A percentile compares a stretch with the other conserved stretches of the same genome.
These are phyloP conservation scores for Colistium nudipinnis DNA, from an alignment of 2,113 vertebrate genomes.

Conservation along the genomic window DNA sequence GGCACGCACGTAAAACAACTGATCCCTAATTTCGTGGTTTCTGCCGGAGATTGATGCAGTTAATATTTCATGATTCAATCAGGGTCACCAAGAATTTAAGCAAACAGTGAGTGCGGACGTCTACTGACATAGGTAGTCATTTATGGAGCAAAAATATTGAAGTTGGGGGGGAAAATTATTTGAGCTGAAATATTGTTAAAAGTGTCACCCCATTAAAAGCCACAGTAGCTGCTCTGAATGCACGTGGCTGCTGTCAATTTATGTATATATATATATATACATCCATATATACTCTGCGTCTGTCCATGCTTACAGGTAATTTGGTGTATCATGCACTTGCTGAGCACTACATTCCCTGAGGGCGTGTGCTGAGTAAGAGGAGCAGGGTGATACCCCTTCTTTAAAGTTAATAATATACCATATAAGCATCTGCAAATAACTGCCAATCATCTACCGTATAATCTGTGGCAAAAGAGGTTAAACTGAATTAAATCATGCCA, in stretches of 20 bases:
- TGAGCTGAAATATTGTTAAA: too few species aligned
- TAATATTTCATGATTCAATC: conserved; percentile 62
- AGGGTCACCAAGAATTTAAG: conserved; percentile 29
- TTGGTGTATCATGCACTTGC: background rate
- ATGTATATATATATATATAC: background rate
- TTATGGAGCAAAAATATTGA: background rate
- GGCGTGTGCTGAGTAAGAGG: conserved; percentile 1
- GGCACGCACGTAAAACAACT: background rate
- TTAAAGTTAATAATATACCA: conserved; percentile 41
- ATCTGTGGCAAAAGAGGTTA: background rate
- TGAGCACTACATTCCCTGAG: conserved; percentile 19
- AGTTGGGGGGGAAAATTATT: too few species aligned
- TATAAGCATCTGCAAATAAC: conserved; percentile 20
- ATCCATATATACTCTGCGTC: background rate
- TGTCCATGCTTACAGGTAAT: background rate
- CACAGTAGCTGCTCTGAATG: background rate
- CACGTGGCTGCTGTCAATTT: background rate
- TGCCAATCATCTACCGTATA: conserved; percentile 1
- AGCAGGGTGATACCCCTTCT: conserved; percentile 18
- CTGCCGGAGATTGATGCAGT: conserved; percentile 26
- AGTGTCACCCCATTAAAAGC: too few species aligned
- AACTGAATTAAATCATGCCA: background rate
- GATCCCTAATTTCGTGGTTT: conserved; percentile 18
- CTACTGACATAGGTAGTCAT: conserved; percentile 9
- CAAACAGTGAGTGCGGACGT: conserved; percentile 27